Evolutionary conservation across 2,888 invertebrate genomes (phyloP).

Genomic region (Azorinus chamasolen): DNA sequence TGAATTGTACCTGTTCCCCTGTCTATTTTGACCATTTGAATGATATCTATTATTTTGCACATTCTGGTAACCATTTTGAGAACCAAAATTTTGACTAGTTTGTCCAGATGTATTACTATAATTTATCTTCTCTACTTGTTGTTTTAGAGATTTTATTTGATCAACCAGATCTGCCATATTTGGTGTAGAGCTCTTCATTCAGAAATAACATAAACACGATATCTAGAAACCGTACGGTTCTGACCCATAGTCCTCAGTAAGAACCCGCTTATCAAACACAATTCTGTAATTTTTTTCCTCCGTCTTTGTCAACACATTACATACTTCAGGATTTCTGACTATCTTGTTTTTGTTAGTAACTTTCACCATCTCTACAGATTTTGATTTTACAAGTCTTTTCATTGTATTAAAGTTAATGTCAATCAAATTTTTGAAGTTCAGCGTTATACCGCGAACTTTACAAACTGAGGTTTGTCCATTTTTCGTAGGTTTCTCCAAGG

Average conservation of each 20-base stretch:
- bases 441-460: constrained; percentile 68
- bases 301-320: constrained; percentile 15
- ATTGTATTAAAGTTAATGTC: constrained; percentile 53
- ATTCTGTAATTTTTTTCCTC: constrained; percentile 23
- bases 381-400: constrained; percentile 2
- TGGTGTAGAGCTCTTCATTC: no score
- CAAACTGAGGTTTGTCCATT: constrained; percentile 52
- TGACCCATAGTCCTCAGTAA: neutral
- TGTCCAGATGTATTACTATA: no score
- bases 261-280: constrained; percentile 18
- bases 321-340: constrained; percentile 10
- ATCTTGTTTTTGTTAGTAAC: constrained; percentile 17
- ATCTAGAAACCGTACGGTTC: constrained; percentile 16
- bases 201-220: no score
- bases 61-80: no score
- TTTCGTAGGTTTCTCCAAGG: neutral
- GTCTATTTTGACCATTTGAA: no score
- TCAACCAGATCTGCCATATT: no score
- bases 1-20: no score
- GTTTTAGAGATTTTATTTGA: no score
- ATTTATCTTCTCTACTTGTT: no score
- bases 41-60: no score
- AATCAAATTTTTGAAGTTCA: constrained; percentile 36
- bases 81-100: no score
- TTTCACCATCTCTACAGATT: neutral